A percentile compares a stretch with the other conserved stretches of the same genome.
Evolutionary conservation across 2,888 invertebrate genomes (phyloP).

Genomic region (Philereme transversata): DNA sequence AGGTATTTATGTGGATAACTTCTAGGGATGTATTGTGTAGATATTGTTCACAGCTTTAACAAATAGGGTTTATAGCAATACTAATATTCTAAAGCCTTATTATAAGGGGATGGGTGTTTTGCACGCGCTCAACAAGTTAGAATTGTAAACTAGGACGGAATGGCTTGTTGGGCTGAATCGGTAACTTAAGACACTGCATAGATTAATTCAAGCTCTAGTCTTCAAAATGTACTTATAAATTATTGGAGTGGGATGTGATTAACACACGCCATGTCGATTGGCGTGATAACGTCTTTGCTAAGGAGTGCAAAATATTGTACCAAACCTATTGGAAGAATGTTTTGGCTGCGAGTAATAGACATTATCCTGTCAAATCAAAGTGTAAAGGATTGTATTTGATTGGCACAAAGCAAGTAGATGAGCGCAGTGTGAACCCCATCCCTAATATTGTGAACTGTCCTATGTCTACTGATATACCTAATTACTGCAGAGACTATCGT

Average conservation of each 20-base stretch:
- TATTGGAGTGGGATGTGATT: neutral
- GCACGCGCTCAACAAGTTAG: conserved; percentile 3
- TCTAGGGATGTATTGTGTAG: conserved; percentile 42
- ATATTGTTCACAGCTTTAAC: conserved; percentile 58
- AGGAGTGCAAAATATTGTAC: neutral
- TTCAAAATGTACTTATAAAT: neutral
- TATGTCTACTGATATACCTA: conserved; percentile 22
- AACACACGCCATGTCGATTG: neutral
- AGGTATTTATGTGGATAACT: conserved; percentile 37
- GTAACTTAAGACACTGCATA: conserved; percentile 2
- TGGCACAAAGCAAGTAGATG: conserved; percentile 1
- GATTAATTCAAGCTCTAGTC: neutral
- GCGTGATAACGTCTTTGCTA: neutral
- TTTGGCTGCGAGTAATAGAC: neutral
- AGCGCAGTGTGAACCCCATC: conserved; percentile 10
- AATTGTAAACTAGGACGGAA: conserved; percentile 6
- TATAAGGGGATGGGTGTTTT: conserved; percentile 35
- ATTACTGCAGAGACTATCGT: conserved; percentile 28
- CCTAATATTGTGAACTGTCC: conserved; percentile 26
- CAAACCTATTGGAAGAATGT: neutral
- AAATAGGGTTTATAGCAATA: conserved; percentile 55
- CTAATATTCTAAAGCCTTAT: conserved; percentile 53
- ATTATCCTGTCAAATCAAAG: neutral
- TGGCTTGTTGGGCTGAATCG: neutral
- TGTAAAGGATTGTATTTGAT: neutral